Evolutionary conservation across 2,888 invertebrate species (phyloP).

Genomic region (Perithous albicinctus): DNA sequence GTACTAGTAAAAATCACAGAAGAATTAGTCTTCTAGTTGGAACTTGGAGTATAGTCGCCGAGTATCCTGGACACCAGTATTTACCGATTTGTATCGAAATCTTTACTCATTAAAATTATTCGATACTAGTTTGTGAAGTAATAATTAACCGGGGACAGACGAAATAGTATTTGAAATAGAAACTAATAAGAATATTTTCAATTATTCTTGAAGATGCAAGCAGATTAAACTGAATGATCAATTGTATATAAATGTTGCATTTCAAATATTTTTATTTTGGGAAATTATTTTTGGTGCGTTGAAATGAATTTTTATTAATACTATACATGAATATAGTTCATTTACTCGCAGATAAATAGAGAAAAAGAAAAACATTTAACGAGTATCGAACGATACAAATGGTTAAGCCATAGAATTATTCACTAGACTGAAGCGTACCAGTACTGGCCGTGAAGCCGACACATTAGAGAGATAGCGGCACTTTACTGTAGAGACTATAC

Average conservation of each 20-base stretch:
- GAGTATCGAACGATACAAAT: constrained; percentile 1
- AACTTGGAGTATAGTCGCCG: not conserved
- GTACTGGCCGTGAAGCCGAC: too few relatives aligned
- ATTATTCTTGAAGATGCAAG: not conserved
- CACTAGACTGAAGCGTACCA: too few relatives aligned
- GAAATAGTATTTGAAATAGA: not conserved
- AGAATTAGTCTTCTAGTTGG: constrained; percentile 40
- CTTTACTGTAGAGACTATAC: too few relatives aligned
- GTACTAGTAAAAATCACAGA: constrained; percentile 50
- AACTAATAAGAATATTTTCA: not conserved
- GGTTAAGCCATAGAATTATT: too few relatives aligned
- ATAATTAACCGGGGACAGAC: too few relatives aligned
- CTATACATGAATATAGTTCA: too few relatives aligned
- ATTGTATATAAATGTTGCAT: not conserved
- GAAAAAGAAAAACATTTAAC: not conserved
- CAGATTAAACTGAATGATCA: not conserved
- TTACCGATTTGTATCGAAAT: constrained; percentile 15
- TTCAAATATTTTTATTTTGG: not conserved
- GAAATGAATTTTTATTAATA: not conserved
- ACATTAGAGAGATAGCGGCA: too few relatives aligned
- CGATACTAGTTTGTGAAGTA: too few relatives aligned
- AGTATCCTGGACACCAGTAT: not conserved
- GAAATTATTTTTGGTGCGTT: not conserved
- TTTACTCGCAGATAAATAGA: too few relatives aligned
- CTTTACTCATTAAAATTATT: not conserved